A percentile compares a stretch with the other conserved stretches of the same genome.
Conservation (phyloP, 2,888 invertebrate genomes). For the Brachypalpus laphriformis region DNA sequence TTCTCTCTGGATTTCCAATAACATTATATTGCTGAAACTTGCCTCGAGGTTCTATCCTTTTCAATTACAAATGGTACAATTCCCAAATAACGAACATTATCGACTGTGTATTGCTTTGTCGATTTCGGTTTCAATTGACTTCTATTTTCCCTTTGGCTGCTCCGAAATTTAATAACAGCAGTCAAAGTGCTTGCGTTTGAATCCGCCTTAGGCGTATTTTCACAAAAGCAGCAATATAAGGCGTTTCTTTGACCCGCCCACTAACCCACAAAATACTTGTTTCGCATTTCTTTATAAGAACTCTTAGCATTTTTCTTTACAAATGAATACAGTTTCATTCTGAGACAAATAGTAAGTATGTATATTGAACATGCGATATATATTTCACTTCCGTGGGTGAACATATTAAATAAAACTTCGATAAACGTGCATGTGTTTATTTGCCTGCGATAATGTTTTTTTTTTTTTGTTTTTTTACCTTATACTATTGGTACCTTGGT, state of each 20-base stretch:
- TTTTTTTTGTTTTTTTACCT: too few relatives aligned
- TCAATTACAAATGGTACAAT: conserved; percentile 71
- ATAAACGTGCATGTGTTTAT: not conserved
- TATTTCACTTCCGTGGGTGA: conserved; percentile 2
- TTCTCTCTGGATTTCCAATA: conserved; percentile 69
- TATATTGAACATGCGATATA: too few relatives aligned
- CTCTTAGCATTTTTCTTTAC: conserved; percentile 40
- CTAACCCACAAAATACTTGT: conserved; percentile 44
- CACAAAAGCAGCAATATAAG: conserved; percentile 23
- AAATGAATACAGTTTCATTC: not conserved
- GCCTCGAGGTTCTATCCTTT: conserved; percentile 70
- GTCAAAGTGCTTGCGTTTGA: conserved; percentile 63
- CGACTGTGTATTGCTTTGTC: conserved; percentile 64
- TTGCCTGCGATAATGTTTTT: too few relatives aligned
- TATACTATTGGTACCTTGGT: too few relatives aligned
- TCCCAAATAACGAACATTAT: conserved; percentile 72
- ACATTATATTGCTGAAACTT: conserved; percentile 71
- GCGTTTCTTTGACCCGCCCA: conserved; percentile 27
- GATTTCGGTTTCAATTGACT: conserved; percentile 72
- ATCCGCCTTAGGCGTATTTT: conserved; percentile 55
- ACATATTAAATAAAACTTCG: not conserved
- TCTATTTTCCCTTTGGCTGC: conserved; percentile 71
- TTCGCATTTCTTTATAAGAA: conserved; percentile 66
- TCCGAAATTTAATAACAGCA: conserved; percentile 72
- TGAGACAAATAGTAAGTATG: not conserved